Evolutionary conservation across 2,113 vertebrate genomes (phyloP), one percentile per base, ranked within the genome.

Genomic region (Phrynosoma blainvillii): DNA sequence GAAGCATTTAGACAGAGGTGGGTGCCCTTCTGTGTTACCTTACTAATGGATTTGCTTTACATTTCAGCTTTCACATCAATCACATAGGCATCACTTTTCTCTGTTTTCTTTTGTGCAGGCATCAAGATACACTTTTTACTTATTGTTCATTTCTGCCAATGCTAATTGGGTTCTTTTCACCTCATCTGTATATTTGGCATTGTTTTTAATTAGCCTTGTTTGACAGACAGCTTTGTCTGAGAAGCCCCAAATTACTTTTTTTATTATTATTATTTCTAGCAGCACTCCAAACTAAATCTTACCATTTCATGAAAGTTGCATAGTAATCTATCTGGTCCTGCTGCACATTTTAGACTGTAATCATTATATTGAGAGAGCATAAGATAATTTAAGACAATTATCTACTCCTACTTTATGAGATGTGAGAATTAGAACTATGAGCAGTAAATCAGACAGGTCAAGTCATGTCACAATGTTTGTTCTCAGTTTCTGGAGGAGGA

Each of bases 141-240:
- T 84, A 18, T 59, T 90, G 40, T 54, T 92, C 90, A 87, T 92
- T 93, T 93, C 88, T 73, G 52, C 13, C 42, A 90, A 62, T 71
- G 70, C 16, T 93, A 92, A 93, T 93, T 92, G 21, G 85, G 0
- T 32, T 36, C 40, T 25, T 42, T 78, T 2, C 0, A 0, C 6
- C 68, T 81, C 86, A 87, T 91, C 85, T 90, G 5, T 77, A 83
- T 85, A 82, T 36, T 89, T 81, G 84, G 23, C 91, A 87, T 82
- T 87, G 73, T 85, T 56, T 92, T 93, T 90, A 93, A 93, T 93
- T 93, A 95, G 89, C 75, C 52, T 13, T 89, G 13, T 65, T 89
- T 94, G 88, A 92, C n/a, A 87, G 87, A 86, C 68, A 2, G 68
- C 18, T 92, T 88, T 27, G 90, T 93, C 40, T n/a, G 90, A 90